Percentiles rank a stretch among this genome's conserved stretches.
Evolutionary conservation across 2,888 invertebrate genomes (phyloP).

Genomic region (Volucella inflata): DNA sequence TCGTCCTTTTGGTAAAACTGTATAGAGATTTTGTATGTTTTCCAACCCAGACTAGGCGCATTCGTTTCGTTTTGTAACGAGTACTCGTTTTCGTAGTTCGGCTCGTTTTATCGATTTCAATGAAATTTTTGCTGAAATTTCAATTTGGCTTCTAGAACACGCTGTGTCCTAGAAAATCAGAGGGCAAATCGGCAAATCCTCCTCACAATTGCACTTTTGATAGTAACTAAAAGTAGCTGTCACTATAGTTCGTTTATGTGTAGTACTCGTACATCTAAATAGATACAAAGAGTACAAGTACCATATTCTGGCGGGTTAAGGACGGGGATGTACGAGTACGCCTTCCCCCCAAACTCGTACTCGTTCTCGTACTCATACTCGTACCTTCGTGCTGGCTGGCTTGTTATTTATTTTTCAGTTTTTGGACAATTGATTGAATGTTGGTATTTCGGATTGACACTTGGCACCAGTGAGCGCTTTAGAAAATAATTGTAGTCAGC

Average conservation of each 20-base stretch:
- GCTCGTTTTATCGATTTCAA: conserved; percentile 69
- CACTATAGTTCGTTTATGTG: neutral
- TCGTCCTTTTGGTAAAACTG: neutral
- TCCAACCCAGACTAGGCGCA: neutral
- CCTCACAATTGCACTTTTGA: conserved; percentile 60
- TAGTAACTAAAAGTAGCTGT: conserved; percentile 65
- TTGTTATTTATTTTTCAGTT: conserved; percentile 10
- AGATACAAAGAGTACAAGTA: neutral
- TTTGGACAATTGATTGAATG: conserved; percentile 75
- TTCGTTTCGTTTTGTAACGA: neutral
- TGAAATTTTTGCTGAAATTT: conserved; percentile 73
- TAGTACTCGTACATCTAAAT: too few species aligned
- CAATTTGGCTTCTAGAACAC: conserved; percentile 74
- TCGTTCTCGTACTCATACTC: too few species aligned
- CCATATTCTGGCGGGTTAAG: neutral
- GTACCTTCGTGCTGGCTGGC: neutral
- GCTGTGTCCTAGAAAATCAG: conserved; percentile 69
- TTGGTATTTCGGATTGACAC: conserved; percentile 75
- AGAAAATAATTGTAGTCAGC: conserved; percentile 67
- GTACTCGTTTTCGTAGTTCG: conserved; percentile 14
- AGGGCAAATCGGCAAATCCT: conserved; percentile 47
- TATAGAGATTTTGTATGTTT: too few species aligned
- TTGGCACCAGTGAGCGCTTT: conserved; percentile 70
- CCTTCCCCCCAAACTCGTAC: too few species aligned
- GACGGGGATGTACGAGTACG: neutral